Base-by-base conservation (phyloP, 2,113 vertebrate genomes). In the Regulus satrapa region DNA sequence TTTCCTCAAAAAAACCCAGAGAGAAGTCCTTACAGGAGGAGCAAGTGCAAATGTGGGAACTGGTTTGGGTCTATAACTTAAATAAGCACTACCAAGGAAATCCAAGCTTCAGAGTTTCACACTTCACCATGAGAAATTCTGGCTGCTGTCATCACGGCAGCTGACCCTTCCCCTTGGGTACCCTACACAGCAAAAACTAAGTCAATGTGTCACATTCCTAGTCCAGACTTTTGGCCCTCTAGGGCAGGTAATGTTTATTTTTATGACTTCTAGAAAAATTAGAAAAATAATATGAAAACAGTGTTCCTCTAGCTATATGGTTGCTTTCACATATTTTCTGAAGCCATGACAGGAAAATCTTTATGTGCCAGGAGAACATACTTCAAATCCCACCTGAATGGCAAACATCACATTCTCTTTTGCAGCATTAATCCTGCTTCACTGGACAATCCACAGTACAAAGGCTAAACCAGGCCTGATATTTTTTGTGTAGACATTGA, bases 1-100 rank as follows among this genome's bases (percentile, higher is more conserved):
- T 74, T 87, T 41, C 56, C 45, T 81, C 38, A 62, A 55, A 84
- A 87, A 88, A 62, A 13, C 1, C 4, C 55, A 59, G 36, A 48
- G 29, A 85, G 11, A 85, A 91, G 84, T 56, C 43, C 51, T 87
- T 80, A 83, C 12, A 80, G 19, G 26, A 94, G 43, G 8, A 92
- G n/a, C 19, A 88, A 89, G 80, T 87, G 64, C n/a, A 92, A 95
- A 95, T 67, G 52, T 52, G 52, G 86, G 66, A 91, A 89, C 61
- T 52, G 26, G 8, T 81, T 89, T 66, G 66, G 48, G 76, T 52
- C 77, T 87, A 46, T 34, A 92, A 81, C 25, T 72, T 89, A 92
- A 85, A 82, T 78, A 94, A 85, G 61, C 74, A 82, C 29, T 54
- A 69, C 29, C 73, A 85, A 84, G 25, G 31, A 91, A 92, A 94